Conservation (phyloP, 1,140 invertebrate species). For the Bicyclus anynana region DNA sequence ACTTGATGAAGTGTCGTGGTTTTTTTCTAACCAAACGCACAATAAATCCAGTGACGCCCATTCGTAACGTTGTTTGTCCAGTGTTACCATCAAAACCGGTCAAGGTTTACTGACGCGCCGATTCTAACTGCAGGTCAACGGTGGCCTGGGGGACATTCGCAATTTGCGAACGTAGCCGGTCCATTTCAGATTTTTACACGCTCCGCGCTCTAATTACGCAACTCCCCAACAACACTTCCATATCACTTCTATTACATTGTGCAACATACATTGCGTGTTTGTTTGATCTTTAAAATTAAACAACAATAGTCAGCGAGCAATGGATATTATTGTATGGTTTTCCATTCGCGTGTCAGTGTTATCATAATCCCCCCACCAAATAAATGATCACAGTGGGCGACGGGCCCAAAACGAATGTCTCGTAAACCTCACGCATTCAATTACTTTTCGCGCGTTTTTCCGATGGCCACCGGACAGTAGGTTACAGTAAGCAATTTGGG, state of each 20-base stretch:
- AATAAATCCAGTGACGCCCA: neutral
- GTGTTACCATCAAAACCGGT: conserved; percentile 25
- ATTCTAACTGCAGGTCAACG: conserved; percentile 45
- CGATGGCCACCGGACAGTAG: conserved; percentile 27
- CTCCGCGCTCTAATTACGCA: conserved; percentile 36
- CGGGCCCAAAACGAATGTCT: conserved; percentile 48
- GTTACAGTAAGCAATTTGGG: conserved; percentile 27
- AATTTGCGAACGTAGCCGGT: conserved; percentile 53
- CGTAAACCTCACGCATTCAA: conserved; percentile 68
- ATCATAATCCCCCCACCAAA: conserved; percentile 22
- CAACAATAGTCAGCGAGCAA: neutral
- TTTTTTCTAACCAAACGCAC: neutral
- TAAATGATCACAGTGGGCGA: conserved; percentile 48
- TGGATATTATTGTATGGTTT: neutral
- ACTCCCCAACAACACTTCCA: conserved; percentile 14
- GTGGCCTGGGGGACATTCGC: conserved; percentile 43
- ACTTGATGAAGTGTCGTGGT: too few relatives aligned
- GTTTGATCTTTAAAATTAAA: neutral
- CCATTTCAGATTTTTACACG: conserved; percentile 60
- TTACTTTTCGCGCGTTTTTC: conserved; percentile 50
- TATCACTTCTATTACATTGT: neutral
- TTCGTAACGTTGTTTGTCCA: neutral
- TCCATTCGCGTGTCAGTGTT: neutral
- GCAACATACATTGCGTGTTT: conserved; percentile 10
- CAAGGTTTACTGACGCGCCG: conserved; percentile 47